phyloP scores from a whole-genome alignment of 2,797 vertebrate genomes.

The Crax fasciolata region DNA sequence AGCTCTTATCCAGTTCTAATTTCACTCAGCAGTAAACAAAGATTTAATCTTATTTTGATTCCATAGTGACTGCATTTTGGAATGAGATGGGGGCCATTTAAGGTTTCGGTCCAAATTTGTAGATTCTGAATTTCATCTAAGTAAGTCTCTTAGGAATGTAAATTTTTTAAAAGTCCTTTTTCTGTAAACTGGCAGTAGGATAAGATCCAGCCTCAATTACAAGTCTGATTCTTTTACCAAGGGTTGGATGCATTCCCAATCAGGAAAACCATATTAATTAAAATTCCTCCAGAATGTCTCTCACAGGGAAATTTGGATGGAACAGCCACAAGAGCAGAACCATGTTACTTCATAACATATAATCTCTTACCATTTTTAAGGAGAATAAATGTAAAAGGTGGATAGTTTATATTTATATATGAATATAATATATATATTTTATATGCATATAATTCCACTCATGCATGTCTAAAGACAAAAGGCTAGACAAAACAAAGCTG shows the following conservation, averaged over 20 bases:
- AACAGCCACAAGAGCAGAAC: neutral
- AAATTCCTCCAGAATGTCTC: neutral
- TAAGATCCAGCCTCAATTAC: neutral
- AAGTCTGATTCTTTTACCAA: neutral
- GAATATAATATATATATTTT: neutral
- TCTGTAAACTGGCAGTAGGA: neutral
- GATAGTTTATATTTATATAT: neutral
- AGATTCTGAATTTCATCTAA: neutral
- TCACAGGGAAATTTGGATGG: neutral
- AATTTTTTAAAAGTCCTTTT: neutral
- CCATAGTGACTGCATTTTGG: neutral
- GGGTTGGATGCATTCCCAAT: neutral
- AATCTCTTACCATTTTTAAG: neutral
- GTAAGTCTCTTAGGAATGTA: neutral
- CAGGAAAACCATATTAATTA: neutral
- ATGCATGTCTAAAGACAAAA: neutral
- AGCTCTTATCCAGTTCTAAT: neutral
- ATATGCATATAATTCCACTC: neutral
- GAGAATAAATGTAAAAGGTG: neutral
- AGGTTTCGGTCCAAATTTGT: neutral
- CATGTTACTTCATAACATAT: neutral
- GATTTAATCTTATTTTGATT: constrained; percentile 1
- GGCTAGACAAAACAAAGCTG: fast-evolving
- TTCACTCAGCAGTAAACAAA: neutral
- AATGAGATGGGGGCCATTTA: neutral